Evolutionary conservation across 2,113 vertebrate species (phyloP).

Genomic region (Syngnathoides biaculeatus): DNA sequence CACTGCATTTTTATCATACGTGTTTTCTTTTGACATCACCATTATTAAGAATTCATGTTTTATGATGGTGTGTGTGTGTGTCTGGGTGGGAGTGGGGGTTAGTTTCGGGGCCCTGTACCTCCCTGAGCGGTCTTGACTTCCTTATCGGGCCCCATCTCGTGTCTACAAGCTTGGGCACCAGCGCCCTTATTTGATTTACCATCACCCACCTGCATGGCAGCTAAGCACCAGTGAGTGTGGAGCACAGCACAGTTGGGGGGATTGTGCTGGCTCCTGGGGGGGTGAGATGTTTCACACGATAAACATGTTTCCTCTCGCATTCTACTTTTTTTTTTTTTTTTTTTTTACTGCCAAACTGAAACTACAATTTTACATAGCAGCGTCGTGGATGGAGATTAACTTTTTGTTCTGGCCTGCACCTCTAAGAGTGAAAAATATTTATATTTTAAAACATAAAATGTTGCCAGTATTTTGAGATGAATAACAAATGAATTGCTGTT

Average conservation of each 20-base stretch:
- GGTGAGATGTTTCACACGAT: constrained; percentile 60
- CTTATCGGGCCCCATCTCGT: constrained; percentile 78
- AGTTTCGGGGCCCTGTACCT: constrained; percentile 36
- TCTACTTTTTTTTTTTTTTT: too few relatives aligned
- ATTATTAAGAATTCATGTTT: background rate
- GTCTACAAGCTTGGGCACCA: constrained; percentile 61
- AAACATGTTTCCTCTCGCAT: constrained; percentile 46
- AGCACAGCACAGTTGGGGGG: constrained; percentile 2
- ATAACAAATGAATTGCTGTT: too few relatives aligned
- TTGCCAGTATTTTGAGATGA: too few relatives aligned
- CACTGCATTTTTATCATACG: too few relatives aligned
- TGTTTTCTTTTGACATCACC: background rate
- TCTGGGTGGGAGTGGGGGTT: too few relatives aligned
- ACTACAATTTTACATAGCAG: too few relatives aligned
- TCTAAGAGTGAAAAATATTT: too few relatives aligned
- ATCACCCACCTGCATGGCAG: constrained; percentile 73
- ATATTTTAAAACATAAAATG: too few relatives aligned
- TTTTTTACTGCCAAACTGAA: background rate
- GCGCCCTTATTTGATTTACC: constrained; percentile 68
- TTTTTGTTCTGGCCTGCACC: too few relatives aligned
- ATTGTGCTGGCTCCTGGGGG: constrained; percentile 28
- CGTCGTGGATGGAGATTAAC: too few relatives aligned
- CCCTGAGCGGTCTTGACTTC: constrained; percentile 48
- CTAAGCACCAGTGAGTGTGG: constrained; percentile 50
- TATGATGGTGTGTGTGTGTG: background rate